A percentile compares a stretch with the other conserved stretches of the same genome.
Evolutionary conservation across 2,888 invertebrate genomes (phyloP).

Genomic region (Volucella bombylans): DNA sequence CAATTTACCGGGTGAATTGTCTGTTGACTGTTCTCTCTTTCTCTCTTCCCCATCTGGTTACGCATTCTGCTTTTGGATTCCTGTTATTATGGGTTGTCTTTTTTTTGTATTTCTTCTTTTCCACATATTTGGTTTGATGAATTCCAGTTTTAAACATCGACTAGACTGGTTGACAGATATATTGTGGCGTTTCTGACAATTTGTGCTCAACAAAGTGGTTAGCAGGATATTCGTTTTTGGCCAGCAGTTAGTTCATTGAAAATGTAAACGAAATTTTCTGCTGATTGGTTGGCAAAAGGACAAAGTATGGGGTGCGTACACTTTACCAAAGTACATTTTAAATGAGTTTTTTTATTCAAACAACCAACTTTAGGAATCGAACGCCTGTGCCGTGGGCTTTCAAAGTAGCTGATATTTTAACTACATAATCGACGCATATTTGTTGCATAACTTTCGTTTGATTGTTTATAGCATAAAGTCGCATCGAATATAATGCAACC

Average conservation of each 20-base stretch:
- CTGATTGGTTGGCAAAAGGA: not conserved
- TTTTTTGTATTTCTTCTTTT: constrained; percentile 1
- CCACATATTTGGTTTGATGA: constrained; percentile 42
- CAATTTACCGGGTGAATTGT: constrained; percentile 72
- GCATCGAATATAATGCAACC: no score
- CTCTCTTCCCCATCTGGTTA: constrained; percentile 7
- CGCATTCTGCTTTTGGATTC: constrained; percentile 5
- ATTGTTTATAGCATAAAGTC: no score
- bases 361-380: no score
- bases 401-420: no score
- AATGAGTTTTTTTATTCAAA: no score
- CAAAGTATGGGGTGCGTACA: no score
- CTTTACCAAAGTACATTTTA: no score
- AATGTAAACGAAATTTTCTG: constrained; percentile 9
- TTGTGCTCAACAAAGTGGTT: constrained; percentile 27
- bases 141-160: constrained; percentile 26
- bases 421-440: no score
- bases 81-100: not conserved
- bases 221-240: not conserved
- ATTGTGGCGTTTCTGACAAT: constrained; percentile 21
- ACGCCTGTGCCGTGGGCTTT: no score
- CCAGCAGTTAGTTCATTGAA: not conserved
- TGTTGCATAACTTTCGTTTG: no score
- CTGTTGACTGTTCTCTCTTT: constrained; percentile 48
- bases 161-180: constrained; percentile 38